These are phyloP conservation scores for Tachuris rubrigastra DNA, from an alignment of 2,113 vertebrate species.

Conservation along the genomic window DNA sequence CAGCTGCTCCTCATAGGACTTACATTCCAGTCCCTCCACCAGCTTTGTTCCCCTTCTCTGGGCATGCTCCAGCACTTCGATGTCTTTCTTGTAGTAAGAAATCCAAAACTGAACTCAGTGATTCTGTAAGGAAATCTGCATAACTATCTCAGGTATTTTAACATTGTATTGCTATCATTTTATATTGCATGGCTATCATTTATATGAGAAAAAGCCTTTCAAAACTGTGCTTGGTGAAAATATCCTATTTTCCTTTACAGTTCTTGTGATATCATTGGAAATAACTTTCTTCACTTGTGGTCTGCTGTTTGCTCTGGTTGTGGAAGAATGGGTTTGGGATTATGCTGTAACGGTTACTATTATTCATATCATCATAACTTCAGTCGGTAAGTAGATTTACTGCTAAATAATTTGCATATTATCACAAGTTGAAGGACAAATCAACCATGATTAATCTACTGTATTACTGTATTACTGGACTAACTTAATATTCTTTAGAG, in stretches of 20 bases:
- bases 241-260: conserved; percentile 34
- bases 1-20: background rate
- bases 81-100: background rate
- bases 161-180: background rate
- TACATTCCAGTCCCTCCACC: background rate
- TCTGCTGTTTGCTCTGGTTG: conserved; percentile 82
- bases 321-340: conserved; percentile 86
- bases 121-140: background rate
- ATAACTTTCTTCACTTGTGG: conserved; percentile 83
- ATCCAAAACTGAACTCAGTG: background rate
- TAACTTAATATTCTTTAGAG: background rate
- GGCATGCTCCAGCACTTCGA: background rate
- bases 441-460: background rate
- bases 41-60: background rate
- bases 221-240: background rate
- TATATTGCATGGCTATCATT: background rate
- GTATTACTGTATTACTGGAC: background rate
- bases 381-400: conserved; percentile 73
- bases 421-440: background rate
- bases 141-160: background rate
- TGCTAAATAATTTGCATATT: background rate
- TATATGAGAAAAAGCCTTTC: background rate
- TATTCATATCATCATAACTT: conserved; percentile 81
- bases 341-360: conserved; percentile 83
- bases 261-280: conserved; percentile 78